Conservation (phyloP, 2,888 invertebrate species). For the Cecidostiba fungosa region DNA sequence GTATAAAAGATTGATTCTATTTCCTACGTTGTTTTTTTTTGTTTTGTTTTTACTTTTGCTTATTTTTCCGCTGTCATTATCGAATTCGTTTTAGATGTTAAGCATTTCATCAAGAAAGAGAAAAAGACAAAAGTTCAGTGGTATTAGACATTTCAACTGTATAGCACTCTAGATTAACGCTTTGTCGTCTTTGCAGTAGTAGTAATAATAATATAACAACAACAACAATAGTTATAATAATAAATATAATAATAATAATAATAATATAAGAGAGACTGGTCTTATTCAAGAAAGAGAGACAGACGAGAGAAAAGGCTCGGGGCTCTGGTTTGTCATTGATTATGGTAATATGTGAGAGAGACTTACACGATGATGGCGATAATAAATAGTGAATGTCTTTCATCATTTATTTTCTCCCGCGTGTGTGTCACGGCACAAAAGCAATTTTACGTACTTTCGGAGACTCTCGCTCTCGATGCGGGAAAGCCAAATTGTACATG, state of each 20-base stretch:
- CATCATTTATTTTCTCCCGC: conserved; percentile 61
- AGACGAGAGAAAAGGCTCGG: conserved; percentile 74
- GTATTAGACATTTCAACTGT: conserved; percentile 24
- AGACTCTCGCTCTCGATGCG: conserved; percentile 59
- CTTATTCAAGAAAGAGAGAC: conserved; percentile 65
- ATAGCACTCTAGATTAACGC: conserved; percentile 55
- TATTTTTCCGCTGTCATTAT: conserved; percentile 28
- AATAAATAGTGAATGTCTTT: conserved; percentile 45
- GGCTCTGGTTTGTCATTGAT: conserved; percentile 81
- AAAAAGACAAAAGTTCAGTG: conserved; percentile 57
- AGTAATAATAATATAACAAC: background rate
- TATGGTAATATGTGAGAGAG: conserved; percentile 72
- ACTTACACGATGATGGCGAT: conserved; percentile 42
- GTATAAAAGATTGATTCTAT: conserved; percentile 65
- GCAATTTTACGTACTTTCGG: conserved; percentile 22
- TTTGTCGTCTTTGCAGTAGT: conserved; percentile 56
- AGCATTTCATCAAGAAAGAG: conserved; percentile 56
- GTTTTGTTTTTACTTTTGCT: background rate
- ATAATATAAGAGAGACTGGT: conserved; percentile 61
- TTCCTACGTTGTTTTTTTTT: background rate
- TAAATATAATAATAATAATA: background rate
- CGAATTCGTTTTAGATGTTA: conserved; percentile 47
- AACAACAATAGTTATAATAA: conserved; percentile 26
- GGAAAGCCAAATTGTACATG: conserved; percentile 59
- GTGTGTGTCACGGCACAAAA: conserved; percentile 51